Percentiles rank a stretch among this genome's conserved stretches.
These are phyloP conservation scores for Lepidocyrtinus sp. DNA, from an alignment of 2,888 invertebrate species.

Conservation along the genomic window DNA sequence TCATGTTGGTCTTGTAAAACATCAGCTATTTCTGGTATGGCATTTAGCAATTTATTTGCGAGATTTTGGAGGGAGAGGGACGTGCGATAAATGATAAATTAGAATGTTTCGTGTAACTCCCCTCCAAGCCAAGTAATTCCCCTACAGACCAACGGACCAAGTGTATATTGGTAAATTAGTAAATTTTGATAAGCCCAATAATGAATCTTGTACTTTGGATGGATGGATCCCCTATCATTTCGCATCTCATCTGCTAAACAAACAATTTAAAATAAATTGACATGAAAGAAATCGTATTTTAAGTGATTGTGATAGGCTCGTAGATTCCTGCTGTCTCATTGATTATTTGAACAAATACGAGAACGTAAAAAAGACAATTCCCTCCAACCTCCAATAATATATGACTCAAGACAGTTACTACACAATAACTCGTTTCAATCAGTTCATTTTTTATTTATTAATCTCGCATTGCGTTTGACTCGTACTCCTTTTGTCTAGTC, in stretches of 20 bases:
- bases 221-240: too few relatives aligned
- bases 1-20: neutral
- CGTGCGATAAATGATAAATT: neutral
- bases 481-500: conserved; percentile 3
- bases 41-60: neutral
- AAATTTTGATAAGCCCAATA: too few relatives aligned
- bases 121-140: neutral
- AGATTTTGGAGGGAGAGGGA: too few relatives aligned
- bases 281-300: conserved; percentile 7
- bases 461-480: too few relatives aligned
- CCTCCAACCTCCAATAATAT: too few relatives aligned
- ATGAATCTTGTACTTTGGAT: too few relatives aligned
- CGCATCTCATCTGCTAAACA: neutral
- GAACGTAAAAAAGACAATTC: neutral
- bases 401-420: neutral
- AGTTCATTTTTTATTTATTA: neutral
- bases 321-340: conserved; percentile 28
- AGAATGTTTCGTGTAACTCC: neutral
- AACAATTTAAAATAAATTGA: neutral
- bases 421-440: conserved; percentile 7
- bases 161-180: neutral
- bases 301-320: conserved; percentile 3
- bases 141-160: neutral
- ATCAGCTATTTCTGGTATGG: neutral
- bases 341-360: conserved; percentile 44